Evolutionary conservation across 2,113 vertebrate species (phyloP), one percentile per base, ranked within the genome.

Genomic region (Chamaea fasciata): DNA sequence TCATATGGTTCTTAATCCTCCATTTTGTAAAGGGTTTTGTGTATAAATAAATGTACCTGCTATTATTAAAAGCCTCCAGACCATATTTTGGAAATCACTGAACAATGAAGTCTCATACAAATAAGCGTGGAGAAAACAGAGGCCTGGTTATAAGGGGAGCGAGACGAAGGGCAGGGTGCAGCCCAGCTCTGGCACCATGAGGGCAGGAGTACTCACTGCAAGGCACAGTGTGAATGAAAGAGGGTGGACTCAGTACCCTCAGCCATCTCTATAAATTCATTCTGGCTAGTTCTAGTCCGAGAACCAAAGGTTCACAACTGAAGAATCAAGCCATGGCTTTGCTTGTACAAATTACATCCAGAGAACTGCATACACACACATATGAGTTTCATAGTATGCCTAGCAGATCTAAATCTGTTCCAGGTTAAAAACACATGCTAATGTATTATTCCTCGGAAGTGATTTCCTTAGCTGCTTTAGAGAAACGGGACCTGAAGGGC

Each of bases 341-440:
- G 37, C 69, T 89, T 79, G 74, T 82, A 84, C 84, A 95, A 94
- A 95, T 95, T 91, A 50, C 42, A 89, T 73, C 78, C 87, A 87
- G 94, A 89, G 70, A 89, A 64, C 65, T 4, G 9, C 41, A n/a
- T 82, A 73, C n/a, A 53, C 81, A 83, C 49, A 88, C 74, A 94
- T 65, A 95, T 46, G 90, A 91, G n/a, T 83, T 94, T 94, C 87
- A 64, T 85, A 95, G 92, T 35, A 63, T 85, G 74, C 62, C 67
- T 83, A 92, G 57, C 81, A 94, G 78, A 91, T 90, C 93, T 92
- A 92, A 91, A 91, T 92, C 95, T 97, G 84, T 92, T 90, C 84
- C 94, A 96, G 87, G 91, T 95, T 95, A 95, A 94, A 97, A 97
- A 93, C 94, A 95, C 67, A 91, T 97, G 94, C 37, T 90, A 91